Evolutionary conservation across 2,888 invertebrate genomes (phyloP).

Genomic region (Drosophila rellima): DNA sequence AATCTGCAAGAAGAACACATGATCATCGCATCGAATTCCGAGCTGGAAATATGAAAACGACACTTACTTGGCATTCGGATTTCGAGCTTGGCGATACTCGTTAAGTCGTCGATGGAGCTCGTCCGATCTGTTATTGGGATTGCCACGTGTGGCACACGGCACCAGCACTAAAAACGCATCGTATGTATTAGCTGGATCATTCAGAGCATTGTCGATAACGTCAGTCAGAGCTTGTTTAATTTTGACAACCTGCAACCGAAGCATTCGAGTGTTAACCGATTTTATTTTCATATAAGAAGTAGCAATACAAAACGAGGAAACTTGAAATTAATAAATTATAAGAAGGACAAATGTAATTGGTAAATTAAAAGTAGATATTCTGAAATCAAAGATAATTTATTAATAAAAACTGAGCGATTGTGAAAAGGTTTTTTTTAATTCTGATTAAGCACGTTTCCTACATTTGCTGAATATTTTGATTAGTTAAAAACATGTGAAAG

Average conservation of each 20-base stretch:
- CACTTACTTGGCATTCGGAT: slow-evolving; percentile 81
- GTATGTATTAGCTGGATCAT: slow-evolving; percentile 61
- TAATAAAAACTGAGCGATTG: too few species aligned
- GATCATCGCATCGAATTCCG: neutral
- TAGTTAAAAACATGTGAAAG: too few species aligned
- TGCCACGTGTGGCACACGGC: slow-evolving; percentile 82
- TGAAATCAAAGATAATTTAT: too few species aligned
- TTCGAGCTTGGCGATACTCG: slow-evolving; percentile 76
- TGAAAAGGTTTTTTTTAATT: too few species aligned
- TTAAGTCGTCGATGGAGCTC: slow-evolving; percentile 66
- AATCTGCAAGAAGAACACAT: slow-evolving; percentile 61
- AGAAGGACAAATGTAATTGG: too few species aligned
- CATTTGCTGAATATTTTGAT: too few species aligned
- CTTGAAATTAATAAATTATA: neutral
- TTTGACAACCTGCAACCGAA: slow-evolving; percentile 58
- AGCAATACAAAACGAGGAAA: neutral
- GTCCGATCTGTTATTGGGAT: slow-evolving; percentile 72
- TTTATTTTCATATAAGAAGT: too few species aligned
- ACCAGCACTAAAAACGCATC: slow-evolving; percentile 84
- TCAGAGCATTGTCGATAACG: slow-evolving; percentile 71
- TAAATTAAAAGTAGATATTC: too few species aligned
- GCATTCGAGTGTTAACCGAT: neutral
- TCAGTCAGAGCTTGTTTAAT: slow-evolving; percentile 71
- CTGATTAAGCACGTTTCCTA: too few species aligned
- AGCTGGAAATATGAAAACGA: neutral